These are phyloP conservation scores for Sebastes melanostomus DNA, from an alignment of 2,797 vertebrate genomes.

Conservation along the genomic window DNA sequence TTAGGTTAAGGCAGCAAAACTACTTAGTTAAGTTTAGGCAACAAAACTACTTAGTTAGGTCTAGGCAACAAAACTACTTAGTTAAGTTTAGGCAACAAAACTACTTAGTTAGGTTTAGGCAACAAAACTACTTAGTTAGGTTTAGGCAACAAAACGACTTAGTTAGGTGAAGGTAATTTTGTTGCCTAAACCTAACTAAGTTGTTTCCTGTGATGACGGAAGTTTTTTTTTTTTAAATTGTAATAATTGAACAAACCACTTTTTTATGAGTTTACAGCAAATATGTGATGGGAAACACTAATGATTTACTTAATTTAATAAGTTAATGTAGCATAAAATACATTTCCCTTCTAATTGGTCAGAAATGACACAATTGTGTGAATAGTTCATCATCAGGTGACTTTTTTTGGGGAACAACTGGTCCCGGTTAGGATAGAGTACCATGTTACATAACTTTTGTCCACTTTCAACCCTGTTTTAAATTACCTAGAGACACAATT, in stretches of 20 bases:
- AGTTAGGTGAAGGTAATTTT: too few species aligned
- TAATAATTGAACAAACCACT: background rate
- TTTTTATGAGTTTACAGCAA: background rate
- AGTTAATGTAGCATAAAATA: background rate
- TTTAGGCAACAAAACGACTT: too few species aligned
- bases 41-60: too few species aligned
- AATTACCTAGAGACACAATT: background rate
- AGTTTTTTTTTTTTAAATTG: too few species aligned
- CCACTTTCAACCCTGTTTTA: background rate
- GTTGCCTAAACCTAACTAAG: too few species aligned
- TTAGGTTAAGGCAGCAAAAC: too few species aligned
- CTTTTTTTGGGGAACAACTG: background rate
- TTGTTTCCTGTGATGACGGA: too few species aligned
- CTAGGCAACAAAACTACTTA: too few species aligned
- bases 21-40: too few species aligned
- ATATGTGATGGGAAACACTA: background rate
- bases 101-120: too few species aligned
- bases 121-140: too few species aligned
- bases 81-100: too few species aligned
- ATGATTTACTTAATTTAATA: background rate
- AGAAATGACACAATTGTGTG: background rate
- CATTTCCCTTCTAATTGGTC: background rate
- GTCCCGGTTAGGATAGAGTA: background rate
- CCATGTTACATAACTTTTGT: slow-evolving; percentile 13
- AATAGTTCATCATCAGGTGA: background rate